phyloP scores from a whole-genome alignment of 2,888 invertebrate genomes.

The Parapristionchus giblindavisi region DNA sequence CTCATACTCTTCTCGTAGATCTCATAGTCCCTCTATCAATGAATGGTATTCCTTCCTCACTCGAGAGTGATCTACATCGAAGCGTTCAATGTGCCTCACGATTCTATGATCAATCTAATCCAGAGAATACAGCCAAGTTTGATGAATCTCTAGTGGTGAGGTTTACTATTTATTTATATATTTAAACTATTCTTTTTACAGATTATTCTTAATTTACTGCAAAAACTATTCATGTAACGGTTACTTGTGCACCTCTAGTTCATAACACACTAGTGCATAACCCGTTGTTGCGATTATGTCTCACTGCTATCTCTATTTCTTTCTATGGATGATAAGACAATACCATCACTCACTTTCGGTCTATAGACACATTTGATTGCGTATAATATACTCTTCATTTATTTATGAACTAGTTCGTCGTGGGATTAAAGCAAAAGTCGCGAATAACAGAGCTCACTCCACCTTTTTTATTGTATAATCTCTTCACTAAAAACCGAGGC shows the following conservation, averaged over 20 bases:
- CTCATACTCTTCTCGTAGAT: too few species aligned
- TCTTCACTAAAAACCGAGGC: background rate
- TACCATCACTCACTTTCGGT: too few species aligned
- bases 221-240: too few species aligned
- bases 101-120: constrained; percentile 46
- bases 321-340: too few species aligned
- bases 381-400: background rate
- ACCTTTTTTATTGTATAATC: background rate
- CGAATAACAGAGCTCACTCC: background rate
- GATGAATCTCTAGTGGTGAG: constrained; percentile 51
- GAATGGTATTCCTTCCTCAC: background rate
- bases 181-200: background rate
- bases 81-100: constrained; percentile 43
- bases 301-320: too few species aligned
- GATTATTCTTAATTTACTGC: too few species aligned
- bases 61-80: constrained; percentile 7
- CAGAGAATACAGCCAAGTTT: constrained; percentile 46
- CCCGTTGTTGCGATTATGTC: too few species aligned
- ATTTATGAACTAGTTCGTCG: background rate
- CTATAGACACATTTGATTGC: too few species aligned
- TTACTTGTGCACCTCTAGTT: too few species aligned
- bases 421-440: background rate
- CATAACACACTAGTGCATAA: too few species aligned
- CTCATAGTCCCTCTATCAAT: too few species aligned
- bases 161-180: background rate